Base-by-base conservation (phyloP, 2,113 vertebrate genomes). In the Proterorhinus semilunaris region DNA sequence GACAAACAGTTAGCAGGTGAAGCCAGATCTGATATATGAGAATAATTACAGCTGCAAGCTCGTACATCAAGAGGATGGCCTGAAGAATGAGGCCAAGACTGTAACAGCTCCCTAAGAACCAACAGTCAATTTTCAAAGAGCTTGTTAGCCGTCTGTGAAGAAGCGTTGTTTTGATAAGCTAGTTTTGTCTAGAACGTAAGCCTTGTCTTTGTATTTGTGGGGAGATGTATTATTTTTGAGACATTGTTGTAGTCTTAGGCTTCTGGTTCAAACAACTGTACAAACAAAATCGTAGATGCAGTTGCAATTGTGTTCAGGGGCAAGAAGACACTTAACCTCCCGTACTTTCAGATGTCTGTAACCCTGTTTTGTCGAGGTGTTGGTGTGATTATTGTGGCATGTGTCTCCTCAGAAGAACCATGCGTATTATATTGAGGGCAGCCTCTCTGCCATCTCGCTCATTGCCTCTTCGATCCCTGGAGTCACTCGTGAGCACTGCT, bases 1-100 rank as follows among this genome's bases (percentile, higher is more conserved):
- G 71, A 77, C 58, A 83, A 80, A 81, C 68, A 76, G 81, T 86
- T 82, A 86, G 27, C 54, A 9, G 47, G 50, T 74, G 67, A 17
- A n/a, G 71, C 63, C 49, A 63, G 68, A 69, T 62, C 52, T 52
- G 61, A 69, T 79, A 65, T 76, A 69, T 62, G 66, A 62, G 66
- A 71, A 78, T 74, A 67, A 70, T 75, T 86, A 78, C 68, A 43
- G 52, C 66, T 44, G 36, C 55, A 47, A 53, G 76, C n/a, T 73
- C 71, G 15, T 76, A 67, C 48, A 72, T 79, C 64, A 81, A 72
- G 11, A 62, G 49, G 82, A 71, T 54, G 48, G 65, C 73, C 71
- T 70, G 43, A 13, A 51, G 69, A 76, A 81, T 43, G 57, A 74
- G 66, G 64, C 21, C 49, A 63, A 54, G 71, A 45, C 64, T 16